Evolutionary conservation across 2,797 vertebrate species (phyloP), one percentile per base, ranked within the genome.

Genomic region (Carapus acus): DNA sequence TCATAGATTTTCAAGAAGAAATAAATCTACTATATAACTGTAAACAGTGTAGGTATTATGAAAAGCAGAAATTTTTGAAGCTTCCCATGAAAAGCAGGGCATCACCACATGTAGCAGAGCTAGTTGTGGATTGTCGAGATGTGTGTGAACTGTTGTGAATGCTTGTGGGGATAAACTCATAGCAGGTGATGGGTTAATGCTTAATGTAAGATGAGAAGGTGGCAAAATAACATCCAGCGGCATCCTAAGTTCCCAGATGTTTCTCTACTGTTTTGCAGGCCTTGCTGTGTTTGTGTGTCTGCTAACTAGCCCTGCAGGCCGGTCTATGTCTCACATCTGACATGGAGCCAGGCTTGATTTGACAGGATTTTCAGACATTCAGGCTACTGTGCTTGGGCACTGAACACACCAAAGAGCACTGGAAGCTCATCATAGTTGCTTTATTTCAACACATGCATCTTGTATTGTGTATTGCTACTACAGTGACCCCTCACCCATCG

Each of bases 181-280:
- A 67, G 74, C 74, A 79, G 70, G 48, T 76, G 74, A 81, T 71
- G 65, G 61, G 56, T 63, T 64, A 61, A 65, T 64, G 54, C 63
- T 75, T 79, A 75, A 83, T 81, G 65, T 74, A 77, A 78, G 69
- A 80, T 70, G 79, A 80, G 75, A 78, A 64, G 55, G 73, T 74
- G 70, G 67, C 70, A 75, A 62, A 78, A 79, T 65, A 79, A 77
- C 66, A 77, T 73, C 82, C 78, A 77, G 57, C 57, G 77, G 81
- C 74, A 47, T 53, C 49, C 40, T 59, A 58, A 65, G 78, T 77
- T 69, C 47, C 61, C 76, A 78, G 76, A 69, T 82, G 74, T 75
- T 79, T 73, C 66, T 67, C 45, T 49, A 38, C 29, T 55, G 43
- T 41, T 69, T 65, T 62, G 46, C 51, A 53, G 54, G 54, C 56